A percentile compares a stretch with the other conserved stretches of the same genome.
These are phyloP conservation scores for Sycophila texana DNA, from an alignment of 2,888 invertebrate genomes.

Conservation along the genomic window DNA sequence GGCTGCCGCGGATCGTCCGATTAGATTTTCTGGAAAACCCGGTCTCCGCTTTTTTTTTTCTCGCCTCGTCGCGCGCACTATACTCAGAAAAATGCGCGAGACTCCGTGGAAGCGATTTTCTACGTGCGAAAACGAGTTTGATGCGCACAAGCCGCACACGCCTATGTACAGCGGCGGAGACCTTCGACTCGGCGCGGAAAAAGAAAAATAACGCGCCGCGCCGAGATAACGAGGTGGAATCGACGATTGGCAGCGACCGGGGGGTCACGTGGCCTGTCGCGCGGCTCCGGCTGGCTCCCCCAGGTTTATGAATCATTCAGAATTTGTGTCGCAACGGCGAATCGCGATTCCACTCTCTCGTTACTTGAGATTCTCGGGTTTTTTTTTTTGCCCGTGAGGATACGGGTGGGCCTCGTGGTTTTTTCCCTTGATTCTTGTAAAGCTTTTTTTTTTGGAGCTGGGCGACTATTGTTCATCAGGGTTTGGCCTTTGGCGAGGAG, in stretches of 20 bases:
- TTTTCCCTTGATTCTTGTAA: background rate
- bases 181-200: conserved; percentile 47
- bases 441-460: no score
- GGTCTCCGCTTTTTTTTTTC: conserved; percentile 6
- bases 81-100: conserved; percentile 13
- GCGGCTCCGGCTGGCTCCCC: background rate
- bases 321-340: conserved; percentile 49
- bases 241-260: conserved; percentile 47
- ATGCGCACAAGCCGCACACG: conserved; percentile 27
- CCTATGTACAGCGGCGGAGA: conserved; percentile 39
- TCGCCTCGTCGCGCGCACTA: background rate
- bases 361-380: no score
- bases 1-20: conserved; percentile 1
- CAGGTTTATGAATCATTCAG: conserved; percentile 53
- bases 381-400: no score
- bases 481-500: background rate
- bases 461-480: background rate
- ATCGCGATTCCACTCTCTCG: background rate
- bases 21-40: conserved; percentile 26
- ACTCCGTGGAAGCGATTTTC: conserved; percentile 48
- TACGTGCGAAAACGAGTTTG: conserved; percentile 16
- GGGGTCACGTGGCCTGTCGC: conserved; percentile 45
- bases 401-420: conserved; percentile 11
- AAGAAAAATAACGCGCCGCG: conserved; percentile 51
- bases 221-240: conserved; percentile 51